These are phyloP conservation scores for Xylocopa sonorina DNA, from an alignment of 1,140 invertebrate genomes.

Conservation along the genomic window DNA sequence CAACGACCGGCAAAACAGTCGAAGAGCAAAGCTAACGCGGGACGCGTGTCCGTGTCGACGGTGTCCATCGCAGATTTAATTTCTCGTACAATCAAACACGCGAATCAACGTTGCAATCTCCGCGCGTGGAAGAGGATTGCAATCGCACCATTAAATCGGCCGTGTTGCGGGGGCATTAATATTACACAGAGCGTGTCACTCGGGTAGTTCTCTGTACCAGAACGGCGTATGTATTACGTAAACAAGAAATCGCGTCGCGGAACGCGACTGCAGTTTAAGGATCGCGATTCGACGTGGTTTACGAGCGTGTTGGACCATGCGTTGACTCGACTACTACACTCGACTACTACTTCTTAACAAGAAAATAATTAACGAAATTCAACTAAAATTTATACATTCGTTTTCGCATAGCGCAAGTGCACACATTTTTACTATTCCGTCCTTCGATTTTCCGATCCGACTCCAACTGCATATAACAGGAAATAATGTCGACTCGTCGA, in stretches of 20 bases:
- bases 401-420: no score
- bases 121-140: conserved; percentile 23
- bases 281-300: no score
- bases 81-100: conserved; percentile 10
- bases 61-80: background rate
- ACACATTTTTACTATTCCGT: no score
- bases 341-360: no score
- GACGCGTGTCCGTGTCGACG: background rate
- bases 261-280: background rate
- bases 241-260: conserved; percentile 5
- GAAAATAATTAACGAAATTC: no score
- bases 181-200: background rate
- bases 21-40: background rate
- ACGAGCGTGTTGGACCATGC: background rate
- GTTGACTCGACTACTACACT: no score
- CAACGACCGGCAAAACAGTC: background rate
- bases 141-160: conserved; percentile 28
- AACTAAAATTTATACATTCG: no score
- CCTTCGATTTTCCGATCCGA: no score
- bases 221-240: background rate
- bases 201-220: background rate
- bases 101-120: background rate
- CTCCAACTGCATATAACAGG: no score
- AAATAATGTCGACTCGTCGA: no score
- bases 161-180: conserved; percentile 5